These are phyloP conservation scores for Beaufortia kweichowensis DNA, from an alignment of 2,113 vertebrate species.

Conservation along the genomic window DNA sequence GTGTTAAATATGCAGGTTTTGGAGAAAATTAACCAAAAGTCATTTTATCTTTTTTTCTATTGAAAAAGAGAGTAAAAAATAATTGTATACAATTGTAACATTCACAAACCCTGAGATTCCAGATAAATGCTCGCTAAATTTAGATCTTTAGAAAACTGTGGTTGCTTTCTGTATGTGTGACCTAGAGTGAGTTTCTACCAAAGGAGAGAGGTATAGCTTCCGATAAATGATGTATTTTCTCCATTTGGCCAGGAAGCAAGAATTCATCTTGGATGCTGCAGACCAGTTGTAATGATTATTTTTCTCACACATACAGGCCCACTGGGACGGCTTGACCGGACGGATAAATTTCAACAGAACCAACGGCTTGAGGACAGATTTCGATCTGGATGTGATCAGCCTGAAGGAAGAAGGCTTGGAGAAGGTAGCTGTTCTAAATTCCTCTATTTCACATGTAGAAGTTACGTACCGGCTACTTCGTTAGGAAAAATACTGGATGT, in stretches of 20 bases:
- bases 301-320: conserved; percentile 76
- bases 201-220: conserved; percentile 59
- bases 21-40: too few species aligned
- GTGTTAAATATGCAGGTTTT: too few species aligned
- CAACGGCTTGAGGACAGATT: conserved; percentile 96
- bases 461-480: conserved; percentile 21
- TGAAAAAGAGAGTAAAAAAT: too few species aligned
- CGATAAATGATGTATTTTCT: conserved; percentile 56
- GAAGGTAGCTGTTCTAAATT: conserved; percentile 77
- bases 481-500: neutral
- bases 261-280: conserved; percentile 26
- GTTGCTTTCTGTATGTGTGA: conserved; percentile 37
- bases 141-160: neutral
- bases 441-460: conserved; percentile 16
- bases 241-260: conserved; percentile 50
- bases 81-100: too few species aligned
- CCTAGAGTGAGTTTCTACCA: neutral
- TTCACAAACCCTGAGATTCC: neutral
- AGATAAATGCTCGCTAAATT: conserved; percentile 18
- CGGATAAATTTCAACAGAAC: conserved; percentile 97
- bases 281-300: conserved; percentile 57
- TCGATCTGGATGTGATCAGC: conserved; percentile 98
- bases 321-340: conserved; percentile 98
- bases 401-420: conserved; percentile 96
- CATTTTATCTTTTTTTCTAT: too few species aligned